Percentiles rank a stretch among this genome's conserved stretches.
phyloP scores from a whole-genome alignment of 1,140 invertebrate species.

The Radopholus similis region DNA sequence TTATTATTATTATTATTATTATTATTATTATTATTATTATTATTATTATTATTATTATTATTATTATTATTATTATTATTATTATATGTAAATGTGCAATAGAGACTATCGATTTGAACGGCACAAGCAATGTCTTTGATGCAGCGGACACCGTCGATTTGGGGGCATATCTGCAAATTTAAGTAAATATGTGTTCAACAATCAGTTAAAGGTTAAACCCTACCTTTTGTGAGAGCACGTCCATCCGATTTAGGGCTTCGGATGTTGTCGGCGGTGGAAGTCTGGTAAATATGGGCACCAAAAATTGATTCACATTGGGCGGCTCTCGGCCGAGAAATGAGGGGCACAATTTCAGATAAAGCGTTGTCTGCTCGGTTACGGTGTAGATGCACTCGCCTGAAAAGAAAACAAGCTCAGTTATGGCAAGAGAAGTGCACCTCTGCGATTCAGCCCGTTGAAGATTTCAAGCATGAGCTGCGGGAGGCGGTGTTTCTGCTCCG shows the following conservation, averaged over 20 bases:
- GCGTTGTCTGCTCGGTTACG: conserved; percentile 44
- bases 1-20: too few relatives aligned
- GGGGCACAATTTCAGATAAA: conserved; percentile 55
- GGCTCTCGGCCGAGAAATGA: conserved; percentile 46
- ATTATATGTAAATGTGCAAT: conserved; percentile 1
- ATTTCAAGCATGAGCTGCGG: conserved; percentile 41
- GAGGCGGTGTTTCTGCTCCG: conserved; percentile 27
- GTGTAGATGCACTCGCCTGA: conserved; percentile 50
- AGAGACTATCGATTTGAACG: conserved; percentile 44
- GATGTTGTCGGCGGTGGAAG: conserved; percentile 41
- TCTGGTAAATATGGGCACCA: conserved; percentile 57
- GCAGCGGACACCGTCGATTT: conserved; percentile 53
- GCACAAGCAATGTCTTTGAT: conserved; percentile 48
- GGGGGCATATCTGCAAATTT: conserved; percentile 47
- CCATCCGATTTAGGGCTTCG: conserved; percentile 47
- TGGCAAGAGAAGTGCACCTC: conserved; percentile 30
- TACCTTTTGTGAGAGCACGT: conserved; percentile 58
- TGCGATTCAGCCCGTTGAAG: conserved; percentile 46
- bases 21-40: too few relatives aligned
- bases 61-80: too few relatives aligned
- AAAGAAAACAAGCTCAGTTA: background rate
- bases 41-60: too few relatives aligned
- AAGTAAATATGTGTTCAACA: background rate
- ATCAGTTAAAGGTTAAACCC: background rate
- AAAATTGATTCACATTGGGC: conserved; percentile 41